These are phyloP conservation scores for Muscicapa striata DNA, from an alignment of 2,797 vertebrate genomes.

Conservation along the genomic window DNA sequence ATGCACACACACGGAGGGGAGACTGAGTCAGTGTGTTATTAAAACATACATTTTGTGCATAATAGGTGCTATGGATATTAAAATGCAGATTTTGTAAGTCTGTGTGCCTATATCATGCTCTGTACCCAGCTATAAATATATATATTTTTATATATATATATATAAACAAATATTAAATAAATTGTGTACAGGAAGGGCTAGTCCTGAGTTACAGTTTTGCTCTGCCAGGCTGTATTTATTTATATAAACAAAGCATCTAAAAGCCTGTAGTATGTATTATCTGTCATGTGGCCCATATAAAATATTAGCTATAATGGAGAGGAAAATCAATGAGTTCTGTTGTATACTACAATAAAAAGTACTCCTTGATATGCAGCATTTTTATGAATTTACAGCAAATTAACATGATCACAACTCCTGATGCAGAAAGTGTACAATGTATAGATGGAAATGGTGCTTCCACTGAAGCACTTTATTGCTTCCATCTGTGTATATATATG, in stretches of 20 bases:
- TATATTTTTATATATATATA: rapidly evolving
- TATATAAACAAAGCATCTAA: rapidly evolving
- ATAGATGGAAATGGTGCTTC: neutral
- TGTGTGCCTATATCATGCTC: neutral
- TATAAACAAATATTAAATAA: neutral
- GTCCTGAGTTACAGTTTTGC: neutral
- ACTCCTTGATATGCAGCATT: neutral
- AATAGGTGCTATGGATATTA: too few relatives aligned
- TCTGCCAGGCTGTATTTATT: neutral
- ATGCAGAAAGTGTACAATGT: too few relatives aligned
- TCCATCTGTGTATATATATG: too few relatives aligned
- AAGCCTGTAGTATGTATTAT: neutral
- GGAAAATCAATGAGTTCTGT: neutral
- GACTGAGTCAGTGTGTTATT: neutral
- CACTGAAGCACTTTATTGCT: neutral
- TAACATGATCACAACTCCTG: too few relatives aligned
- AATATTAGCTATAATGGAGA: neutral
- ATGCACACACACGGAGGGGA: rapidly evolving
- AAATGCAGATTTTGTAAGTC: neutral
- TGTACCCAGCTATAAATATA: neutral
- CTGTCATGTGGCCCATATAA: neutral
- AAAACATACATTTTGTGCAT: neutral
- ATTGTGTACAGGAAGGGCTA: too few relatives aligned
- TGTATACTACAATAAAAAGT: neutral
- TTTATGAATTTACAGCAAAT: neutral